Base-by-base conservation (phyloP, 2,797 vertebrate genomes). In the Enteromius argenteus region DNA sequence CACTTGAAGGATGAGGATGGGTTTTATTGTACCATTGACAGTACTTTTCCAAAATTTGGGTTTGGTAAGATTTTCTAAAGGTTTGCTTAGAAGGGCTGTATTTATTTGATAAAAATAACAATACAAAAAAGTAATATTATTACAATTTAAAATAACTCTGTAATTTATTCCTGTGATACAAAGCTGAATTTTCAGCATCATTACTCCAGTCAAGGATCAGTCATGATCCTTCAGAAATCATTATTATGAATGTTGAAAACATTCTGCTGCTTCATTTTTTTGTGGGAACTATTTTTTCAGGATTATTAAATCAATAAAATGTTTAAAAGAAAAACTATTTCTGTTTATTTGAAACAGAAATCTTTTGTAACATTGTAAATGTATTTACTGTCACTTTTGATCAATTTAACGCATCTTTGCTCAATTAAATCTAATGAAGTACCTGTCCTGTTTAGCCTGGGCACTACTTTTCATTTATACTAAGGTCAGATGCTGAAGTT, bases 1-100 rank as follows among this genome's bases (percentile, higher is more conserved):
- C 75, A 42, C 68, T 80, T 58, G 5, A 62, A 56, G 19, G 66
- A 76, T 67, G 71, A 44, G 42, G 42, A 13, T 13, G 42, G 42
- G 42, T 44, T 42, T 42, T 42, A 42, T 11, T 42, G 39, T 10
- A 42, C 39, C 39, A 42, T 42, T 44, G 42, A 44, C 42, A 44
- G 10, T 23, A 23, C 56, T 58, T n/a, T 71, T 27, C 3, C 27
- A 46, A 27, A 21, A 5, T 10, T 21, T 21, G 44, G 2, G 14
- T 17, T 51, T 2, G 14, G 9, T 32, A 46, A 72, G 23, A 72
- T 27, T 27, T 46, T 30, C 15, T 32, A 32, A 62, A 8, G 23
- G 27, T 11, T 73, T 71, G n/a, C 68, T 44, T 23, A 44, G 11
- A 23, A 44, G 23, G 21, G n/a, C 39, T 69, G 66, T 9, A 68